Conservation (phyloP, 2,113 vertebrate species). For the Cyprinodon tularosa region DNA sequence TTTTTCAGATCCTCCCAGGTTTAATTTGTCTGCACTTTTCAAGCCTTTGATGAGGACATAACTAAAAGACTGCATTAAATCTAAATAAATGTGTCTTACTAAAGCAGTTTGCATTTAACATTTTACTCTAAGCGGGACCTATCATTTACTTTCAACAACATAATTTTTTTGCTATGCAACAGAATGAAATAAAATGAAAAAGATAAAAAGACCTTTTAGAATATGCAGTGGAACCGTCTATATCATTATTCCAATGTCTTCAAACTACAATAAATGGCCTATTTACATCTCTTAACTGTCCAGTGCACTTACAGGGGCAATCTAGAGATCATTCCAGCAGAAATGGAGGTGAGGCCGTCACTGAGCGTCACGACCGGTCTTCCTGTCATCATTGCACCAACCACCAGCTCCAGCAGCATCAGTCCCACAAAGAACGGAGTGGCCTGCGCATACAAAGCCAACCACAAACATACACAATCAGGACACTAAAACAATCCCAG, state of each 20-base stretch:
- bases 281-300: not conserved
- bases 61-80: not conserved
- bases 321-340: constrained; percentile 86
- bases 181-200: not conserved
- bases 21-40: not conserved
- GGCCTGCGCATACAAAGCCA: constrained; percentile 76
- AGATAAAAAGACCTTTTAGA: no score
- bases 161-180: not conserved
- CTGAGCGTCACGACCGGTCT: constrained; percentile 74
- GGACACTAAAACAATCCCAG: constrained; percentile 45
- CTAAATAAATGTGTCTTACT: not conserved
- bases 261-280: not conserved
- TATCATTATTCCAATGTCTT: not conserved
- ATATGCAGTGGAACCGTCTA: not conserved
- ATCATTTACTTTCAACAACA: not conserved
- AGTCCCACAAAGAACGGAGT: constrained; percentile 87
- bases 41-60: not conserved
- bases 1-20: not conserved
- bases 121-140: not conserved
- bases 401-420: constrained; percentile 84
- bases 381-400: constrained; percentile 81
- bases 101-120: not conserved
- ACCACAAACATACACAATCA: constrained; percentile 43
- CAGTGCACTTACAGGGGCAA: constrained; percentile 85
- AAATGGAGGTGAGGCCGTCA: constrained; percentile 85